A percentile compares a stretch with the other conserved stretches of the same genome.
Evolutionary conservation across 1,140 invertebrate species (phyloP).

Genomic region (Aporrectodea caliginosa): DNA sequence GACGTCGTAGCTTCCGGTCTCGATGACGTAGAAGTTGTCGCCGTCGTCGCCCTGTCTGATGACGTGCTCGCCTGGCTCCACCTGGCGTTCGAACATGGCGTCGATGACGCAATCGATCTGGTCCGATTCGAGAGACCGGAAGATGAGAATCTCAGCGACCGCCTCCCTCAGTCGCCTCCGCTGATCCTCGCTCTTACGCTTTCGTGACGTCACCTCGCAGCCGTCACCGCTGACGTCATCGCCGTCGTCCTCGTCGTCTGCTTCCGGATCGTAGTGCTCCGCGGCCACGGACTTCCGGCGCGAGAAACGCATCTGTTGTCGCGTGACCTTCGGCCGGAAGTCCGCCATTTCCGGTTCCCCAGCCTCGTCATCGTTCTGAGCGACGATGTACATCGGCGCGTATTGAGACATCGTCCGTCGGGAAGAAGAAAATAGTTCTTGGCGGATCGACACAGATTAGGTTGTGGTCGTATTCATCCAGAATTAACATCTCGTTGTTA

Average conservation of each 20-base stretch:
- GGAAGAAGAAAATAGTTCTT: background rate
- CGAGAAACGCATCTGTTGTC: conserved; percentile 35
- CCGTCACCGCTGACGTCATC: conserved; percentile 48
- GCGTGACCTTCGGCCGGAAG: conserved; percentile 43
- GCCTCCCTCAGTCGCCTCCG: conserved; percentile 80
- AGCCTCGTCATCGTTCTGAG: conserved; percentile 49
- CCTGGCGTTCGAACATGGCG: conserved; percentile 83
- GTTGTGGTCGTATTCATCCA: too few species aligned
- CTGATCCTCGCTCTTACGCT: conserved; percentile 67
- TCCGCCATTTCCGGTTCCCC: conserved; percentile 47
- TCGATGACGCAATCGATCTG: conserved; percentile 86
- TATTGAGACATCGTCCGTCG: background rate
- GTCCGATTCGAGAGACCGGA: conserved; percentile 76
- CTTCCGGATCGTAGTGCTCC: conserved; percentile 91
- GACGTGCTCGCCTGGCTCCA: conserved; percentile 72
- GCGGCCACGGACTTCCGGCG: conserved; percentile 59
- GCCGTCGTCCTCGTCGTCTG: conserved; percentile 75
- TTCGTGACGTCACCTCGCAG: conserved; percentile 35
- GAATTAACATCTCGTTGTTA: too few species aligned
- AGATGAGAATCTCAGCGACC: conserved; percentile 87
- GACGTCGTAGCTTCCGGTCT: conserved; percentile 78
- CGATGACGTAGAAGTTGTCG: conserved; percentile 97
- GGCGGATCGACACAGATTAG: too few species aligned
- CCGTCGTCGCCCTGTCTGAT: conserved; percentile 96
- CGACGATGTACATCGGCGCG: conserved; percentile 51